phyloP scores from a whole-genome alignment of 2,797 vertebrate genomes.

The Typhlichthys eigenmanni region DNA sequence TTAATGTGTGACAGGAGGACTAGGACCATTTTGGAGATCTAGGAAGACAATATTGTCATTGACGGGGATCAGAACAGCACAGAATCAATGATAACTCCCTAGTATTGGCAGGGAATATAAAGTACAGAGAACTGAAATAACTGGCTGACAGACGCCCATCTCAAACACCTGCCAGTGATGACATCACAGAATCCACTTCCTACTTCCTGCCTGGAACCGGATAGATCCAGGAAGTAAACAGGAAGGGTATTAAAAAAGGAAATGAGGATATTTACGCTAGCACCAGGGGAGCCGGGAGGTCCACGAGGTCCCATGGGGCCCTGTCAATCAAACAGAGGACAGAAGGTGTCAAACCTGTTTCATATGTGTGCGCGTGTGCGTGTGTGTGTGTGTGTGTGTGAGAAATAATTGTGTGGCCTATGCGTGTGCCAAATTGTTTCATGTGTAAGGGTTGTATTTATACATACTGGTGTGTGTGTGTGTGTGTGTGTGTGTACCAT shows the following conservation, averaged over 20 bases:
- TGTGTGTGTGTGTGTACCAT: constrained; percentile 79
- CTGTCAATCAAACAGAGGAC: constrained; percentile 66
- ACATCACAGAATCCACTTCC: neutral
- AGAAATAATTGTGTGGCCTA: neutral
- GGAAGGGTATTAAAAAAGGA: neutral
- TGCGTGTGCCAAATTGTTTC: too few species aligned
- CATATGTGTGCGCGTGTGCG: neutral
- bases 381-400: constrained; percentile 1
- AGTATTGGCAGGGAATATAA: too few species aligned
- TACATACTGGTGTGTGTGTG: neutral
- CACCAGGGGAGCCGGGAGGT: constrained; percentile 85
- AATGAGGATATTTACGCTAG: constrained; percentile 82
- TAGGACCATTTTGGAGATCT: too few species aligned
- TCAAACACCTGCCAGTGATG: neutral
- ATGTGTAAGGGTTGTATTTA: too few species aligned
- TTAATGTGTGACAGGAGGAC: too few species aligned
- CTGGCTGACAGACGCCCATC: too few species aligned
- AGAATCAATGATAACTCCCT: too few species aligned
- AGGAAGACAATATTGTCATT: too few species aligned
- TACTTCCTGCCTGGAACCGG: neutral
- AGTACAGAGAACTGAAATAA: too few species aligned
- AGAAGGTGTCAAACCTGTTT: constrained; percentile 13
- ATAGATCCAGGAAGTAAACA: neutral
- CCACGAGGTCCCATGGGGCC: constrained; percentile 94
- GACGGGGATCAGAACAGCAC: too few species aligned